These are phyloP conservation scores for Ctenochaetus hawaiiensis DNA, from an alignment of 2,797 vertebrate species.

Conservation along the genomic window DNA sequence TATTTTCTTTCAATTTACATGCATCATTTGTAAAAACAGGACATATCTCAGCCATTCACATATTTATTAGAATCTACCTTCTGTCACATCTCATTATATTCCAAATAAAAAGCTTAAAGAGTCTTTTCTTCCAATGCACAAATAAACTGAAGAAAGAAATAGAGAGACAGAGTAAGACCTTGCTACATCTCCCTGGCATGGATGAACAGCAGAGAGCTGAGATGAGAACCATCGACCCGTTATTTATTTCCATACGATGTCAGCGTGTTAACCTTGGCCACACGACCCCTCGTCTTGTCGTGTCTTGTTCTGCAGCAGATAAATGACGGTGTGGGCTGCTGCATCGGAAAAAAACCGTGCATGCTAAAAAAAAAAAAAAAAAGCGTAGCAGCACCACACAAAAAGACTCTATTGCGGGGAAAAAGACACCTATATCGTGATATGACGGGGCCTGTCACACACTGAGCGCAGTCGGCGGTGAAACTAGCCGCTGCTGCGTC, in stretches of 20 bases:
- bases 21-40: background rate
- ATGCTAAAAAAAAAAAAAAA: background rate
- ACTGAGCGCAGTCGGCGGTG: slow-evolving; percentile 47
- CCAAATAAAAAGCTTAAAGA: no score
- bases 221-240: slow-evolving; percentile 31
- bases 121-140: background rate
- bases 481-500: background rate
- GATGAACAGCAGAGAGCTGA: no score
- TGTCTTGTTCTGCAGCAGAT: slow-evolving; percentile 8
- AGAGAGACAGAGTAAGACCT: background rate
- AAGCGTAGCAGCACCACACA: background rate
- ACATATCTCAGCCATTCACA: background rate
- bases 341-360: slow-evolving; percentile 9
- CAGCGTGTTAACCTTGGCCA: slow-evolving; percentile 72
- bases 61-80: background rate
- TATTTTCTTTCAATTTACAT: background rate
- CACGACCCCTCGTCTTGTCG: slow-evolving; percentile 42
- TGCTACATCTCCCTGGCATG: background rate
- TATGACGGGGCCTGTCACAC: slow-evolving; percentile 44
- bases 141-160: background rate
- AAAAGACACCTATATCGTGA: slow-evolving; percentile 34
- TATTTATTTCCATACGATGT: slow-evolving; percentile 37
- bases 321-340: background rate
- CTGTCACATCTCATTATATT: background rate
- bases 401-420: slow-evolving; percentile 12